Evolutionary conservation across 2,888 invertebrate genomes (phyloP).

Genomic region (Mythimna ferrago): DNA sequence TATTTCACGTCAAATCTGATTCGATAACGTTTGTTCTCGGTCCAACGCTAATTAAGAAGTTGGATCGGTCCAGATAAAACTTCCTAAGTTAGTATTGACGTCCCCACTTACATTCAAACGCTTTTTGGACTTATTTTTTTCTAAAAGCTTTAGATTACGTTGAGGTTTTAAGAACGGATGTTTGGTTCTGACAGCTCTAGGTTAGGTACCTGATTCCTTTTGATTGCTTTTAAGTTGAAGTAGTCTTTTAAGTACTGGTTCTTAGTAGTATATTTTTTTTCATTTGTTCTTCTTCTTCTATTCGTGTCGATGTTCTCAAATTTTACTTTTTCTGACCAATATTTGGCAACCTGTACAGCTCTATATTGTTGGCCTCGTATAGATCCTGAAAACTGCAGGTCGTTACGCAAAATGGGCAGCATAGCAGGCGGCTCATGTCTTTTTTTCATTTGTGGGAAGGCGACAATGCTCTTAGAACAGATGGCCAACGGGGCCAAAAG

Average conservation of each 20-base stretch:
- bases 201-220: slow-evolving; percentile 10
- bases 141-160: slow-evolving; percentile 30
- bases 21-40: slow-evolving; percentile 65
- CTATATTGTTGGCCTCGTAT: too few relatives aligned
- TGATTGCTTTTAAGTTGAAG: not conserved
- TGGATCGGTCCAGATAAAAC: slow-evolving; percentile 71
- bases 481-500: too few relatives aligned
- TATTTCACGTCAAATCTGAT: slow-evolving; percentile 66
- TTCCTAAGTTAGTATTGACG: slow-evolving; percentile 68
- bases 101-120: slow-evolving; percentile 62
- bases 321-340: too few relatives aligned
- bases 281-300: too few relatives aligned
- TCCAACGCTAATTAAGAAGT: slow-evolving; percentile 70
- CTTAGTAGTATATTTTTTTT: not conserved
- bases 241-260: not conserved
- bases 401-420: too few relatives aligned
- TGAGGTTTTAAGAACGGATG: slow-evolving; percentile 22
- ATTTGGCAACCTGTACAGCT: too few relatives aligned
- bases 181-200: slow-evolving; percentile 34
- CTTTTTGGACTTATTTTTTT: slow-evolving; percentile 56
- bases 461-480: too few relatives aligned
- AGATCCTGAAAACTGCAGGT: too few relatives aligned
- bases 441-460: not conserved
- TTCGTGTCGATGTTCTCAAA: too few relatives aligned
- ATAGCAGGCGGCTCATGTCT: too few relatives aligned